Percentiles rank a stretch among this genome's conserved stretches.
These are phyloP conservation scores for Bathynomus jamesi DNA, from an alignment of 1,140 invertebrate species.

Conservation along the genomic window DNA sequence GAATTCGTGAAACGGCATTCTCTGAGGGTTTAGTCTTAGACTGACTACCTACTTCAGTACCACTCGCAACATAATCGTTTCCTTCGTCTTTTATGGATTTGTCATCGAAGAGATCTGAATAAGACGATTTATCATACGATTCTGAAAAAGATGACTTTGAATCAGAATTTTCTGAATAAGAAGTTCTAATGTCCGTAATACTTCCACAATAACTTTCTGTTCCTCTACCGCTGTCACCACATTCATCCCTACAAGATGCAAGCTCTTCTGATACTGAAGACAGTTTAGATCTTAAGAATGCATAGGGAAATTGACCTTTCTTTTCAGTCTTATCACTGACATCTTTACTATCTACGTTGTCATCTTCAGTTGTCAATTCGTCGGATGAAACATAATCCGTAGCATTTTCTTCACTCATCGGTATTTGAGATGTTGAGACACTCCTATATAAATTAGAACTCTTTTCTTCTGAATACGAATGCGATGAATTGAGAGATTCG, in stretches of 20 bases:
- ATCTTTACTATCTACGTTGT: not conserved
- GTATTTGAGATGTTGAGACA: slow-evolving; percentile 32
- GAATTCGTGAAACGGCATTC: slow-evolving; percentile 25
- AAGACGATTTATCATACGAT: slow-evolving; percentile 31
- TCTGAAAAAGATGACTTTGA: slow-evolving; percentile 35
- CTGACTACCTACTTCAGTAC: slow-evolving; percentile 12
- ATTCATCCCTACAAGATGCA: slow-evolving; percentile 29
- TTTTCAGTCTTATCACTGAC: slow-evolving; percentile 17
- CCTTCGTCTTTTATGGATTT: slow-evolving; percentile 22
- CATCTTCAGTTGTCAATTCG: not conserved
- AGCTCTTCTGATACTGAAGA: slow-evolving; percentile 34
- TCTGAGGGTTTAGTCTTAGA: not conserved
- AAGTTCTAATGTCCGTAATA: slow-evolving; percentile 29
- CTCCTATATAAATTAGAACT: slow-evolving; percentile 36
- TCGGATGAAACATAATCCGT: too few species aligned
- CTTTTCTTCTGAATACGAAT: too few species aligned
- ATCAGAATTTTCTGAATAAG: slow-evolving; percentile 34
- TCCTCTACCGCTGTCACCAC: slow-evolving; percentile 34
- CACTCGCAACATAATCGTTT: slow-evolving; percentile 16
- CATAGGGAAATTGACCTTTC: slow-evolving; percentile 35
- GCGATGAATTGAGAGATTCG: too few species aligned
- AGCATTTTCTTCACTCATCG: too few species aligned
- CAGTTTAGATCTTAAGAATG: slow-evolving; percentile 34
- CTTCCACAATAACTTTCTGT: slow-evolving; percentile 35
- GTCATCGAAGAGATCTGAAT: slow-evolving; percentile 4